phyloP scores from a whole-genome alignment of 2,888 invertebrate genomes.

The Drosophila neotestacea region DNA sequence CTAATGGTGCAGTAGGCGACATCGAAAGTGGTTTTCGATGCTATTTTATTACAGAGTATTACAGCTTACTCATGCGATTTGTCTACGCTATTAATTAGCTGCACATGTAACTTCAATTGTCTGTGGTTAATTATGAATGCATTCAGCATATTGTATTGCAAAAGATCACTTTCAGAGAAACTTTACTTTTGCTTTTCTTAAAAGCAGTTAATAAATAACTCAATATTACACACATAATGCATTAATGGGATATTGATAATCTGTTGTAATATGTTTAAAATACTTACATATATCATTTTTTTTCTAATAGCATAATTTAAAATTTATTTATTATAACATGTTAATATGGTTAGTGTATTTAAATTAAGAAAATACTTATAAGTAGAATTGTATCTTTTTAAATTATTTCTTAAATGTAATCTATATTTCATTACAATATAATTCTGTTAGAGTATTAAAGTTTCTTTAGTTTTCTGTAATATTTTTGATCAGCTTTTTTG shows the following conservation, averaged over 20 bases:
- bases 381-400: no score
- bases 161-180: background rate
- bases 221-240: no score
- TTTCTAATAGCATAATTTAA: no score
- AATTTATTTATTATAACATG: background rate
- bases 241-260: no score
- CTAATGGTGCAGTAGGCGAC: constrained; percentile 70
- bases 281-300: no score
- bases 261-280: no score
- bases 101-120: constrained; percentile 20
- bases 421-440: background rate
- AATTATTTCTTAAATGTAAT: background rate
- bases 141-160: background rate
- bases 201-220: no score
- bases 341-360: background rate
- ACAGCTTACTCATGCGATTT: constrained; percentile 15
- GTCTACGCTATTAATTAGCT: constrained; percentile 1
- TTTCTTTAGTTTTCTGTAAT: background rate
- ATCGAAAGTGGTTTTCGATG: constrained; percentile 69
- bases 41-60: constrained; percentile 40
- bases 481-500: constrained; percentile 16
- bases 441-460: constrained; percentile 32
- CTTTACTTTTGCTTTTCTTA: no score
- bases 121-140: constrained; percentile 10
- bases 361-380: no score